Percentiles rank a stretch among this genome's conserved stretches.
These are phyloP conservation scores for Arion vulgaris DNA, from an alignment of 1,140 invertebrate genomes.

Conservation along the genomic window DNA sequence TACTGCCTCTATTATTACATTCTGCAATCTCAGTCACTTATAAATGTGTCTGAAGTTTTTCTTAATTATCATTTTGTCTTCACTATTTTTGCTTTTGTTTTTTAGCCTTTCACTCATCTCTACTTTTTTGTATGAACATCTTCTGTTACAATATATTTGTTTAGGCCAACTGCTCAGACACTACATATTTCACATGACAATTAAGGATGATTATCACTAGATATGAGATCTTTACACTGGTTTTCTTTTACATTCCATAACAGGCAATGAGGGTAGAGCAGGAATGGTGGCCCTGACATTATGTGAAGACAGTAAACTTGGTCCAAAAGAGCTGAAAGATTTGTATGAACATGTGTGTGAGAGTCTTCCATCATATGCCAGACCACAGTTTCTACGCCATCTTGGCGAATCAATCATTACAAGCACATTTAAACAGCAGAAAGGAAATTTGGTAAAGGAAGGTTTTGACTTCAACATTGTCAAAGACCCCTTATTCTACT, in stretches of 20 bases:
- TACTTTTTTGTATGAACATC: too few relatives aligned
- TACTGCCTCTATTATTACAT: too few relatives aligned
- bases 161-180: too few relatives aligned
- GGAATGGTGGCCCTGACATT: constrained; percentile 29
- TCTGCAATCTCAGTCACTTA: too few relatives aligned
- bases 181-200: too few relatives aligned
- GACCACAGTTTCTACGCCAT: constrained; percentile 89
- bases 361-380: constrained; percentile 85
- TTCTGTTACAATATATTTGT: too few relatives aligned
- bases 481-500: constrained; percentile 86
- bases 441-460: constrained; percentile 82
- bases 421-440: constrained; percentile 61
- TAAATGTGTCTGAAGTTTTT: too few relatives aligned
- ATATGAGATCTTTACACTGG: too few relatives aligned
- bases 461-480: constrained; percentile 86
- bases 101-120: too few relatives aligned
- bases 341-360: constrained; percentile 47
- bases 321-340: constrained; percentile 29
- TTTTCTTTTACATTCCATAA: background rate
- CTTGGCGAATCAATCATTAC: constrained; percentile 53
- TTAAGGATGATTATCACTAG: too few relatives aligned
- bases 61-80: too few relatives aligned
- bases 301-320: background rate
- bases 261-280: constrained; percentile 32
- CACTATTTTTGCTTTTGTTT: too few relatives aligned